Conservation (phyloP, 2,113 vertebrate genomes). For the Eleginops maclovinus region DNA sequence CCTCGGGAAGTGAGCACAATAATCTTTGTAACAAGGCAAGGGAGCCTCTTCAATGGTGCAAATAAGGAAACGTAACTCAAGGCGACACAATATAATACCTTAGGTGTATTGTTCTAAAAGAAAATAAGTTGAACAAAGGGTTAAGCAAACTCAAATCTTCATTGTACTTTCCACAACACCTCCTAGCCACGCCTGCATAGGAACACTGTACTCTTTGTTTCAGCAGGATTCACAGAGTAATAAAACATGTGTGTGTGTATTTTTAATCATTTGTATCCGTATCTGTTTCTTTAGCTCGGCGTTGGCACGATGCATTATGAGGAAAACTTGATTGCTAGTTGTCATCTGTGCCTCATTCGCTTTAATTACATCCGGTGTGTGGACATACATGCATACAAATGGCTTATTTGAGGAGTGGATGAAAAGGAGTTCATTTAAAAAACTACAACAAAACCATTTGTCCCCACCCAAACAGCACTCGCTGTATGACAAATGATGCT, state of each 20-base stretch:
- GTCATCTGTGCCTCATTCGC: slow-evolving; percentile 71
- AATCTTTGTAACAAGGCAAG: slow-evolving; percentile 77
- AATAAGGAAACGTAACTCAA: slow-evolving; percentile 58
- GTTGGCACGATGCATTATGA: slow-evolving; percentile 54
- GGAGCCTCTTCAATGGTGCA: slow-evolving; percentile 52
- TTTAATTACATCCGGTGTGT: slow-evolving; percentile 80
- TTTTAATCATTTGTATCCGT: slow-evolving; percentile 61
- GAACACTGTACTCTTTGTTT: slow-evolving; percentile 53
- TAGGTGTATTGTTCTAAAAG: slow-evolving; percentile 33
- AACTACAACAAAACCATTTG: slow-evolving; percentile 83
- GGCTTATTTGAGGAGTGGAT: slow-evolving; percentile 74
- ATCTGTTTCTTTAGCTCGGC: slow-evolving; percentile 47
- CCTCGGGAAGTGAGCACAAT: slow-evolving; percentile 77
- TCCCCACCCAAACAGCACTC: slow-evolving; percentile 78
- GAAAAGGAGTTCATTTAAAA: slow-evolving; percentile 82
- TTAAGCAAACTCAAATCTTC: slow-evolving; percentile 27
- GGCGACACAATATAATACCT: slow-evolving; percentile 48
- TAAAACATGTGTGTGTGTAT: slow-evolving; percentile 29
- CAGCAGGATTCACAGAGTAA: slow-evolving; percentile 56
- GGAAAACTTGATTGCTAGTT: slow-evolving; percentile 73
- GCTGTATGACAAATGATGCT: slow-evolving; percentile 77
- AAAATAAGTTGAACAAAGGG: slow-evolving; percentile 29
- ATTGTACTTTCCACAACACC: slow-evolving; percentile 13
- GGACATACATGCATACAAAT: slow-evolving; percentile 79
- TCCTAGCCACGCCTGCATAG: background rate